These are phyloP conservation scores for Cromileptes altivelis DNA, from an alignment of 2,113 vertebrate genomes.

Conservation along the genomic window DNA sequence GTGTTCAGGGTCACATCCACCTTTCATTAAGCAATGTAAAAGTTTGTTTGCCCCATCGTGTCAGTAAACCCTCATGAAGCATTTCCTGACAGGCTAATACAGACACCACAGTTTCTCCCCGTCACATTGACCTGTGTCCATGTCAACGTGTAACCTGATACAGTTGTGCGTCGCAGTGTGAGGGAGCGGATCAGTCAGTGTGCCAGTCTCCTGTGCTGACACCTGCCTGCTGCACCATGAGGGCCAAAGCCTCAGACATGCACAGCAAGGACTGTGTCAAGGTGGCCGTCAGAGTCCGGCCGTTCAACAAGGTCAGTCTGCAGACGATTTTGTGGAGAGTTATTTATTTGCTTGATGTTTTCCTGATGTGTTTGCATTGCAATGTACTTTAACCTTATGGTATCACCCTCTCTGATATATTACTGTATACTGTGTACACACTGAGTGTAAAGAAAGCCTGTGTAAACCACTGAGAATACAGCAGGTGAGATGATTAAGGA, in stretches of 20 bases:
- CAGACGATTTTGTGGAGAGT: background rate
- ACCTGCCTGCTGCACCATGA: conserved; percentile 56
- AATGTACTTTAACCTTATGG: background rate
- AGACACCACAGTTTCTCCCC: background rate
- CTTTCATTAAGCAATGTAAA: background rate
- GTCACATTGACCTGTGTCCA: background rate
- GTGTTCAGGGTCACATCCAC: background rate
- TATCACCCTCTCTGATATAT: background rate
- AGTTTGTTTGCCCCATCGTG: background rate
- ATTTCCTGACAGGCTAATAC: background rate
- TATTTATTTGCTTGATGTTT: background rate
- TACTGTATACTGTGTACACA: background rate
- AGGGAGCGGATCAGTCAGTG: conserved; percentile 32
- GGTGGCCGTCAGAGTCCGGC: conserved; percentile 87
- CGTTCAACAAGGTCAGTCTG: conserved; percentile 89
- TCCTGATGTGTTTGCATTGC: background rate
- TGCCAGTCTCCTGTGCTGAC: background rate
- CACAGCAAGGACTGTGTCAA: conserved; percentile 85
- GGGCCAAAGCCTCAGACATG: conserved; percentile 67
- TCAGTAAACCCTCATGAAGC: background rate
- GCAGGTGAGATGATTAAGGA: too few species aligned
- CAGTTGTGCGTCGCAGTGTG: conserved; percentile 15
- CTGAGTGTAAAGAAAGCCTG: background rate
- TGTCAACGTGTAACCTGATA: conserved; percentile 56
- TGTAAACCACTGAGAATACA: background rate